Base-by-base conservation (phyloP, 2,113 vertebrate species). In the Regulus satrapa region DNA sequence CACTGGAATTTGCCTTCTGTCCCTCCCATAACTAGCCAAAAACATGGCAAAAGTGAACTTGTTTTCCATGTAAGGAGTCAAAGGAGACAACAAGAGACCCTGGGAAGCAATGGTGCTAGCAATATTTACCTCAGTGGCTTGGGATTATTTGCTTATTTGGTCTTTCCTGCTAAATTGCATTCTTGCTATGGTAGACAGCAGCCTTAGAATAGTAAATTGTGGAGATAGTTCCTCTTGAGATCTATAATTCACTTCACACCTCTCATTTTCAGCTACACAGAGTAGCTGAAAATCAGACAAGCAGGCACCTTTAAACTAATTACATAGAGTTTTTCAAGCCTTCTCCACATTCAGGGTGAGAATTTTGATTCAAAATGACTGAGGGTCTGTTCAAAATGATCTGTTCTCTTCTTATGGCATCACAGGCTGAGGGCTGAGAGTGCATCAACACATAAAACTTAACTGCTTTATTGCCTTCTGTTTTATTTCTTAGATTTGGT, bases 261-360 rank as follows among this genome's bases (percentile, higher is more conserved):
- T 96, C 67, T 95, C 63, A n/a, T n/a, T n/a, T n/a, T n/a, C n/a
- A n/a, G n/a, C n/a, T n/a, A n/a, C n/a, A n/a, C n/a, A 83, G 59
- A 92, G 48, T 10, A 80, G 72, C 78, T 93, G 75, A 80, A 94
- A 86, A 92, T 83, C 89, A 95, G 85, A 77, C 4, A 18, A 83
- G 56, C 63, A 83, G 77, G 40, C 62, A 80, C 92, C 88, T 95
- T 91, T 86, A 76, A 68, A 85, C 63, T 93, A 96, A 85, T 93
- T 92, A 77, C 58, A 36, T 13, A 16, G 64, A 38, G 32, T 5
- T 90, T 78, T 93, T 93, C 38, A 79, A 69, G 32, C 43, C 36
- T 73, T 84, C 41, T 82, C 41, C 18, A n/a, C 3, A 3, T 46
- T 92, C 55, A 84, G 72, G 46, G 40, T 41, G 88, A 88, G 54